A percentile compares a stretch with the other conserved stretches of the same genome.
These are phyloP conservation scores for Dolichomitus sp. DNA, from an alignment of 2,888 invertebrate species.

Conservation along the genomic window DNA sequence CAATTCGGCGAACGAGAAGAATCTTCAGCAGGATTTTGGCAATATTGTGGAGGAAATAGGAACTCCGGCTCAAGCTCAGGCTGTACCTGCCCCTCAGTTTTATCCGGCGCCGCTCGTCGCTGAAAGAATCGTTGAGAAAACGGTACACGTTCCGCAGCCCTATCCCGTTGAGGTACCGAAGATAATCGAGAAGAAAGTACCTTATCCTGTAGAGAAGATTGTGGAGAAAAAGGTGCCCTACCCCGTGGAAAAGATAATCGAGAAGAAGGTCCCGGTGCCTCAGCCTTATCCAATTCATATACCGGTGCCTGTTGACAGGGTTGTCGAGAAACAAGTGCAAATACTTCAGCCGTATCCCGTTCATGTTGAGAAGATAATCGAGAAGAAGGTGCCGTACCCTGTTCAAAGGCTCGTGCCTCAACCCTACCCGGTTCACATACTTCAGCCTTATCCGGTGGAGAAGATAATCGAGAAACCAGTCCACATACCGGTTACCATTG, in stretches of 20 bases:
- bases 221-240: constrained; percentile 87
- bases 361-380: constrained; percentile 85
- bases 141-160: constrained; percentile 85
- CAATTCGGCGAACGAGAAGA: constrained; percentile 16
- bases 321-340: constrained; percentile 89
- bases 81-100: not conserved
- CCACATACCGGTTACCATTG: constrained; percentile 76
- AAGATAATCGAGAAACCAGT: constrained; percentile 88
- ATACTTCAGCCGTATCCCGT: constrained; percentile 87
- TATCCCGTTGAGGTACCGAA: constrained; percentile 87
- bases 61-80: not conserved
- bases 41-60: constrained; percentile 10
- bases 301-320: constrained; percentile 87
- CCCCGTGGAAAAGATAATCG: constrained; percentile 87
- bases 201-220: constrained; percentile 87
- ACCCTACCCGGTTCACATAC: constrained; percentile 73
- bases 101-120: constrained; percentile 65
- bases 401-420: constrained; percentile 87
- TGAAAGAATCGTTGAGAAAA: constrained; percentile 85
- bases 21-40: constrained; percentile 33
- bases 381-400: constrained; percentile 87
- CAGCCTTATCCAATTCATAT: constrained; percentile 87
- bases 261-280: constrained; percentile 87
- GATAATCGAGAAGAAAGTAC: constrained; percentile 86
- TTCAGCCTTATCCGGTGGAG: constrained; percentile 87